Evolutionary conservation across 2,797 vertebrate genomes (phyloP), one percentile per base, ranked within the genome.

Genomic region (Pangasius sanitwongsei): DNA sequence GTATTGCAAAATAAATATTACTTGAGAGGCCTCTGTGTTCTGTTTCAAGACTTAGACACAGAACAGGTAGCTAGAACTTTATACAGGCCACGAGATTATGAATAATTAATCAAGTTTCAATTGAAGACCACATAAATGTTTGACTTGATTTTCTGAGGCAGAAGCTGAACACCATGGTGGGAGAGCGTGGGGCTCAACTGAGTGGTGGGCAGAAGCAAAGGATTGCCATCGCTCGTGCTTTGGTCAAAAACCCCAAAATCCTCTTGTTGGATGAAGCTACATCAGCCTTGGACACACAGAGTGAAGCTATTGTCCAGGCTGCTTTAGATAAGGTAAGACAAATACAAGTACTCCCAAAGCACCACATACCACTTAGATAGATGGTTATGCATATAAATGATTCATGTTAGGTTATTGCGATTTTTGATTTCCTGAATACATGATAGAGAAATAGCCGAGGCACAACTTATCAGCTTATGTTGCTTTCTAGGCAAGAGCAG

Each of bases 161-260:
- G 96, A 96, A 94, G 93, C 95, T 96, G 89, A 94, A 97, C 91
- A 97, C 96, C 0, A 89, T 96, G 91, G 97, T 97, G 9, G 96
- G 96, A 9, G 95, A 96, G 90, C 95, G 96, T 89, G 97, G 96
- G 20, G 94, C 95, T 92, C 96, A 97, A 57, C 94, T 97, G 84
- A 97, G 96, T 48, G 96, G 96, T 84, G 96, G 96, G 20, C 96
- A 97, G 91, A 97, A 97, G 91, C 97, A 97, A 65, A 94, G 96
- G 91, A 96, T 97, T 11, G 95, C 96, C 0, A 97, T 97, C 89
- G 96, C 96, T 81, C 92, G 94, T 87, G 96, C 96, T 37, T 91
- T 95, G 2, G 95, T 95, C 85, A 95, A 95, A 91, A 96, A 96
- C 88, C 95, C 96, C 31, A 96, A 94, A 89, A 96, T 96, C 89